A percentile compares a stretch with the other conserved stretches of the same genome.
These are phyloP conservation scores for Dendrocincla fuliginosa DNA, from an alignment of 2,797 vertebrate species.

Conservation along the genomic window DNA sequence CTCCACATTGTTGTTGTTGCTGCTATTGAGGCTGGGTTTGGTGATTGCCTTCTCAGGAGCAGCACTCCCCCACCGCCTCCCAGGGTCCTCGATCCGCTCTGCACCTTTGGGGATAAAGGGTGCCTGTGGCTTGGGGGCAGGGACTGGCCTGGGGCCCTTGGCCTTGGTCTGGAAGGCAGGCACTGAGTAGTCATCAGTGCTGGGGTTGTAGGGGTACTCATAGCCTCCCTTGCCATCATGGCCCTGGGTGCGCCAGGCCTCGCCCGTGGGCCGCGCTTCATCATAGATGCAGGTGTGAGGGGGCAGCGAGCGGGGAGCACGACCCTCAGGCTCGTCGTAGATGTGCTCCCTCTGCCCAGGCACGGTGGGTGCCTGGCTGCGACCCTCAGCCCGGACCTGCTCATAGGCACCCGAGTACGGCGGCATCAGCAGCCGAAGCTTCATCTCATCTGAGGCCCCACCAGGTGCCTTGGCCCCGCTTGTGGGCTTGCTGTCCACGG, in stretches of 20 bases:
- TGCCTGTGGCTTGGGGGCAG: slow-evolving; percentile 85
- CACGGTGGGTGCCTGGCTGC: neutral
- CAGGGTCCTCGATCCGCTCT: slow-evolving; percentile 53
- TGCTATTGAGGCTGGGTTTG: slow-evolving; percentile 77
- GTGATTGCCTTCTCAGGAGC: slow-evolving; percentile 42
- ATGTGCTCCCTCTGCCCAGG: slow-evolving; percentile 82
- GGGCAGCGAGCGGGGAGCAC: slow-evolving; percentile 54
- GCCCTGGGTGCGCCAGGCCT: slow-evolving; percentile 81
- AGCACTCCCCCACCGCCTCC: neutral
- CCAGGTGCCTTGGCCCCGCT: neutral
- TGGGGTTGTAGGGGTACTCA: slow-evolving; percentile 79
- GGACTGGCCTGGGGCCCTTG: slow-evolving; percentile 82
- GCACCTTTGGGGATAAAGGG: neutral
- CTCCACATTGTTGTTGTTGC: slow-evolving; percentile 77
- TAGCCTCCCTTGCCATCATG: slow-evolving; percentile 57
- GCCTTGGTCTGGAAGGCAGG: slow-evolving; percentile 59
- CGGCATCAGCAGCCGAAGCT: neutral
- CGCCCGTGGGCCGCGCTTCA: slow-evolving; percentile 72
- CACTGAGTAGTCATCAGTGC: slow-evolving; percentile 73
- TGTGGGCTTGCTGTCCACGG: slow-evolving; percentile 81
- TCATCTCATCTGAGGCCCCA: neutral
- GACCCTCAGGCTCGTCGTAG: slow-evolving; percentile 92
- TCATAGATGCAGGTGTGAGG: slow-evolving; percentile 77
- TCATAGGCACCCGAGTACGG: slow-evolving; percentile 81
- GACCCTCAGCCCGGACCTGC: slow-evolving; percentile 71